Evolutionary conservation across 2,888 invertebrate species (phyloP), one percentile per base, ranked within the genome.

Genomic region (Tenthredo mesomela): DNA sequence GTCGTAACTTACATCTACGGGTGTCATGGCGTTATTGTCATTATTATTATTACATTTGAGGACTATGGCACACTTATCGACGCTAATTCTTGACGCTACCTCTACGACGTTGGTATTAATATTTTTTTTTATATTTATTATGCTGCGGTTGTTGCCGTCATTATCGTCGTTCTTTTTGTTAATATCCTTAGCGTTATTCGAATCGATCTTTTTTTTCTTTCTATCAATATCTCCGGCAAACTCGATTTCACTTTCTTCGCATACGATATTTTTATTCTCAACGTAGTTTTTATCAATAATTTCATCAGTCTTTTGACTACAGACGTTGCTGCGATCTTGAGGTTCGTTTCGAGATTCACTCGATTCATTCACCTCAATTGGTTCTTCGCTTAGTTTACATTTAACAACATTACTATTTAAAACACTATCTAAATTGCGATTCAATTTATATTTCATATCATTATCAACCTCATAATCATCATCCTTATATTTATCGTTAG

Each of bases 21-120:
- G 90, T 90, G 89, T 89, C 88, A 87, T 90, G 89, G 91, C 89
- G 89, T 92, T 92, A 92, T 93, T 93, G 91, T 93, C 92, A 89
- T 91, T 90, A 90, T 90, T 89, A 90, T 88, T 84, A 47, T 84
- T 77, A 73, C 80, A 70, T 70, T 71, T 37, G 43, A 78, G 80
- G 65, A 70, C 90, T 92, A 93, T 92, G 92, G 92, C 92, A 92
- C 92, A 90, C 89, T 88, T 89, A 88, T 89, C 87, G 87, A 86
- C 89, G 88, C 89, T 89, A 82, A n/a, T 47, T 82, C 43, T 70
- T 33, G 82, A 67, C 82, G 43, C 82, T 82, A 82, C 33, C 47
- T 67, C 82, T 82, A 82, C 43, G 29, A 33, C 67, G 33, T 82
- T 65, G 61, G 40, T 80, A 25, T 80, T 77, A 29, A 29, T 54